Base-by-base conservation (phyloP, 2,888 invertebrate species). In the Perizoma affinitatum region DNA sequence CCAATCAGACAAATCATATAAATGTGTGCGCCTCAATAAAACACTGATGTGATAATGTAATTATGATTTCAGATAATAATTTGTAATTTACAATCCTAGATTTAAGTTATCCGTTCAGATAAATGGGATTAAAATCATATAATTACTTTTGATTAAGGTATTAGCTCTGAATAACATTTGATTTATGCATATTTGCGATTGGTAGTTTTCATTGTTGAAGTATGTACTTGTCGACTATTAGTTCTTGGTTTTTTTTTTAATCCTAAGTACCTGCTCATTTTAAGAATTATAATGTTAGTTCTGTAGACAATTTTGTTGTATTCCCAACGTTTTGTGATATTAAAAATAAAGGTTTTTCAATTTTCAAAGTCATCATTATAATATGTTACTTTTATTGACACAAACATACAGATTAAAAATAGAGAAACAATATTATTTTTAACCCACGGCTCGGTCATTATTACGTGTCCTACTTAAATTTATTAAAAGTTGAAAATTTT, bases 91-190 rank as follows among this genome's bases (percentile, higher is more conserved):
- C 76, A 83, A 85, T 83, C 79, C 73, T 80, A 75, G 81, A 82
- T 87, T 86, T 80, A 66, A 66, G 63, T 88, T 85, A 88, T 88
- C 85, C 81, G 61, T 44, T 46, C 60, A 69, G 87, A 88, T 87
- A 88, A 88, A 72, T 59, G 49, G 84, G 77, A 84, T 88, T 87
- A 84, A 79, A 79, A 72, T 78, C 79, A 76, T 79, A 80, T 84
- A 84, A 84, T 83, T 75, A 82, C 78, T 65, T 71, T 76, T 75
- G 90, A 89, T 89, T 88, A 85, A 64, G 66, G 80, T 63, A 87
- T 89, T 86, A 86, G 79, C 80, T 72, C 58, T 54, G 84, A 90
- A 85, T 92, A 90, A 88, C 82, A 88, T 88, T 90, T 91, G 92
- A 91, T 91, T 92, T 90, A 90, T 87, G 84, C 76, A 75, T 80